Base-by-base conservation (phyloP, 2,113 vertebrate species). In the Pelobates fuscus region DNA sequence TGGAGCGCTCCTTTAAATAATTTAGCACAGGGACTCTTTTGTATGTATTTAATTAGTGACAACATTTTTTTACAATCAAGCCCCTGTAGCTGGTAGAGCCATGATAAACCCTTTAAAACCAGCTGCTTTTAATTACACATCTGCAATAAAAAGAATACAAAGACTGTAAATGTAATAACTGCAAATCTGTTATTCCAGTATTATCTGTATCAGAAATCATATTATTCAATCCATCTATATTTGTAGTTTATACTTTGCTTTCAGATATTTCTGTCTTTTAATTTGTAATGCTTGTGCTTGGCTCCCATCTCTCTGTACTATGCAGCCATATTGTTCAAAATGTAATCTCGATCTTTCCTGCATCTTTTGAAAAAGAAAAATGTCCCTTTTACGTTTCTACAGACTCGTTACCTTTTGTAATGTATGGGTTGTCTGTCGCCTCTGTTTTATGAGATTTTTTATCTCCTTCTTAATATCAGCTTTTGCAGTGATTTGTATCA, bases 241-340 rank as follows among this genome's bases (percentile, higher is more conserved):
- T 37, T 37, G 32, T 10, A 37, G 32, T 37, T 57, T 17, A 25
- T 15, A 17, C 58, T 61, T 61, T 61, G 26, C 7, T 61, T 15
- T 11, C 14, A 29, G 26, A 24, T 7, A 58, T 58, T 24, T 5
- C 23, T 24, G 23, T 58, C 71, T 70, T 83, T 84, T 78, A 79
- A 80, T 78, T 79, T 71, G 78, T 68, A 29, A 78, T 70, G 55
- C 41, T 72, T 79, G 83, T 85, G 81, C 84, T 84, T 81, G 81
- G 82, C 80, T 86, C 81, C 81, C 0, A 65, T 3, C 23, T 29
- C 26, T 11, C 81, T 73, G 3, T 21, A 25, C 79, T 61, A 73
- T 80, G 69, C 67, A 46, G 23, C 23, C 23, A 69, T 54, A 30
- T 37, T 37, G 32, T 26, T 67, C 80, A 78, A 75, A 58, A 64